Evolutionary conservation across 1,140 invertebrate species (phyloP).

Genomic region (Euwallacea similis): DNA sequence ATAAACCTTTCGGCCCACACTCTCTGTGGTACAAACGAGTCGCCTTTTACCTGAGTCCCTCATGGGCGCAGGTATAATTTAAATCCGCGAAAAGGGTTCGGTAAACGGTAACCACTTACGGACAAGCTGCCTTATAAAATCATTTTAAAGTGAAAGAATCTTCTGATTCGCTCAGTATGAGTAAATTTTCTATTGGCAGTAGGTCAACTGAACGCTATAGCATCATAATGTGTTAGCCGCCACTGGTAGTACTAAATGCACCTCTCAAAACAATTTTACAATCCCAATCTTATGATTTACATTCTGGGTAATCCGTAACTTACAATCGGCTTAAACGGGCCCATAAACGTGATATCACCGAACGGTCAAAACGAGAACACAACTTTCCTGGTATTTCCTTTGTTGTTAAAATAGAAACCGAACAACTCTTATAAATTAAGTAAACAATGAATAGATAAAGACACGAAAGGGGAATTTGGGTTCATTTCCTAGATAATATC

Average conservation of each 20-base stretch:
- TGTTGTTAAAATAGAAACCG: too few relatives aligned
- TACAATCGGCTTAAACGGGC: slow-evolving; percentile 33
- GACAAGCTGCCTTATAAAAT: not conserved
- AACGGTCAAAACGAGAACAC: too few relatives aligned
- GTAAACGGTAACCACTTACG: not conserved
- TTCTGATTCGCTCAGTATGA: not conserved
- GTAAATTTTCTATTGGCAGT: not conserved
- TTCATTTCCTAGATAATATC: too few relatives aligned
- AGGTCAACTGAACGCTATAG: not conserved
- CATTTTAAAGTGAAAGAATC: not conserved
- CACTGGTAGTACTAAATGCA: slow-evolving; percentile 24
- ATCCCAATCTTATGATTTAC: slow-evolving; percentile 37
- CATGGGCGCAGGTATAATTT: slow-evolving; percentile 26
- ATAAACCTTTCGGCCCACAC: slow-evolving; percentile 35
- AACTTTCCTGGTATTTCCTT: too few relatives aligned
- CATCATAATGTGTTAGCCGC: not conserved
- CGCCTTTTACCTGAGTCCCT: slow-evolving; percentile 24
- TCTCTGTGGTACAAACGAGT: slow-evolving; percentile 27
- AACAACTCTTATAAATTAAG: too few relatives aligned
- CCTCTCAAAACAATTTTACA: slow-evolving; percentile 16
- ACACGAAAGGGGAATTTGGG: not conserved
- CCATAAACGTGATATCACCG: too few relatives aligned
- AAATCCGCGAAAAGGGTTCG: slow-evolving; percentile 15
- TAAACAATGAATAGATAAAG: not conserved
- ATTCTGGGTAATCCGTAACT: slow-evolving; percentile 31